These are phyloP conservation scores for Metacarcinus magister DNA, from an alignment of 2,888 invertebrate genomes.

Conservation along the genomic window DNA sequence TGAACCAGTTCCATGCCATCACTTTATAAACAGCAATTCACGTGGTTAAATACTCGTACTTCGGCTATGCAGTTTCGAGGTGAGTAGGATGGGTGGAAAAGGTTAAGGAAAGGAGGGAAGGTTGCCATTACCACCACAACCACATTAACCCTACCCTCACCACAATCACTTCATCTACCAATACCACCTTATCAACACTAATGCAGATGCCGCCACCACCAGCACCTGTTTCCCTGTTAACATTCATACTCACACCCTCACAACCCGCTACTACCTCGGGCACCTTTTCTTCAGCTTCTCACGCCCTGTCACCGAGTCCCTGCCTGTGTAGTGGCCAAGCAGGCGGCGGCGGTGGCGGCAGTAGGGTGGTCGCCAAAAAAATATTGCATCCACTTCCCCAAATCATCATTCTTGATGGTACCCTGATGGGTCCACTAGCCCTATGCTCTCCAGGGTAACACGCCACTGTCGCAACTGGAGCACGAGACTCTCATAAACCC, in stretches of 20 bases:
- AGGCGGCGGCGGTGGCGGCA: not conserved
- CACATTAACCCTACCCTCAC: slow-evolving; percentile 1
- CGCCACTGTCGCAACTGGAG: not conserved
- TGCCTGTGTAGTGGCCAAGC: too few species aligned
- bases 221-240: slow-evolving; percentile 7
- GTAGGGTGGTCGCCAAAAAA: not conserved
- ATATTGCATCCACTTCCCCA: not conserved
- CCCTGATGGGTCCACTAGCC: not conserved
- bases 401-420: not conserved
- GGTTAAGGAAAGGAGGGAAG: not conserved
- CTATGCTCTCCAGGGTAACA: not conserved
- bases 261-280: not conserved
- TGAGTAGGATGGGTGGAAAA: not conserved
- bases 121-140: not conserved
- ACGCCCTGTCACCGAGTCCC: not conserved
- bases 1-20: not conserved
- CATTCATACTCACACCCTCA: not conserved
- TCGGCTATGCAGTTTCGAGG: not conserved
- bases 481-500: not conserved
- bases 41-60: not conserved
- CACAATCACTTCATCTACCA: not conserved
- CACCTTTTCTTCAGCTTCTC: not conserved
- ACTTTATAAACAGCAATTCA: not conserved
- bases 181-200: not conserved
- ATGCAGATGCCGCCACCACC: not conserved